Percentiles rank a stretch among this genome's conserved stretches.
These are phyloP conservation scores for Threskiornis aethiopicus DNA, from an alignment of 2,797 vertebrate species.

Conservation along the genomic window DNA sequence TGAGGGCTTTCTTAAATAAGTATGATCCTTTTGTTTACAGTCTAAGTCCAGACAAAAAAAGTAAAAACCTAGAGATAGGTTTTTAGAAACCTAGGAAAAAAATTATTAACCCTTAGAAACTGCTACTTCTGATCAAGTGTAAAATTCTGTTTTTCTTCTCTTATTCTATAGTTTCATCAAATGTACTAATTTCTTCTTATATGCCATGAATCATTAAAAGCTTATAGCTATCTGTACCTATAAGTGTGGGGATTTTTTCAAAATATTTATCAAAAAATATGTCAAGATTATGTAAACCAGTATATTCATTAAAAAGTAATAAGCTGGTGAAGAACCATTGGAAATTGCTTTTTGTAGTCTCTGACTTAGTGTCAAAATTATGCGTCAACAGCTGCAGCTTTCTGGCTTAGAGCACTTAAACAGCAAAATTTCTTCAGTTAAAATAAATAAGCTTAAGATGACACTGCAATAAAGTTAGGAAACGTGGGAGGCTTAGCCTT, in stretches of 20 bases:
- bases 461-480: background rate
- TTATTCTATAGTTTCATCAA: background rate
- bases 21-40: background rate
- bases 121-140: background rate
- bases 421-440: background rate
- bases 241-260: background rate
- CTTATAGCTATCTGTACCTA: background rate
- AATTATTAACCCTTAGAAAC: background rate
- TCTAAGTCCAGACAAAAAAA: background rate
- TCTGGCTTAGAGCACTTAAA: background rate
- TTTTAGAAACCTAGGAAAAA: background rate
- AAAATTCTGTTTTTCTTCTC: background rate
- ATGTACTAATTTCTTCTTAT: background rate
- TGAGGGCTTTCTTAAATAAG: background rate
- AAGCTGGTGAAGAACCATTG: background rate
- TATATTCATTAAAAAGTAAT: background rate
- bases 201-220: background rate
- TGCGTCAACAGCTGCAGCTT: background rate
- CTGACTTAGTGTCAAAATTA: background rate
- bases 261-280: background rate
- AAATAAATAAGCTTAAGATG: background rate
- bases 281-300: background rate
- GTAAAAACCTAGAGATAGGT: accelerated
- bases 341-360: background rate
- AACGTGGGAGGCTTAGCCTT: background rate